phyloP scores from a whole-genome alignment of 2,797 vertebrate species.

The Amblyopsis hoosieri region DNA sequence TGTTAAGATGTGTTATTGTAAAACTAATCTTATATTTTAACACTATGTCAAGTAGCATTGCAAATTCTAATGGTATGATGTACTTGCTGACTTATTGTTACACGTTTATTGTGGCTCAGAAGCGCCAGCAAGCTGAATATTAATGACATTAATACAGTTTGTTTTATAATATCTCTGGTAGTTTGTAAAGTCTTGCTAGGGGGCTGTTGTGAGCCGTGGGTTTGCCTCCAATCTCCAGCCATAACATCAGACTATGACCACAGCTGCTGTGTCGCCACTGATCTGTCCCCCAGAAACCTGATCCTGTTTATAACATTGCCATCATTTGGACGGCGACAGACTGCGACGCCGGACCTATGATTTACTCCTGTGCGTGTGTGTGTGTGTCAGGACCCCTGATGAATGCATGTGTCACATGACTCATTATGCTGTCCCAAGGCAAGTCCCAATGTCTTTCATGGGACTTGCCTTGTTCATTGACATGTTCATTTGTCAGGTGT shows the following conservation, averaged over 20 bases:
- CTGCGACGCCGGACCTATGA: conserved; percentile 66
- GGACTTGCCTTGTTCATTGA: too few species aligned
- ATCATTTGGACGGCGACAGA: conserved; percentile 69
- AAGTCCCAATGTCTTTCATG: too few species aligned
- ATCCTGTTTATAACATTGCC: conserved; percentile 64
- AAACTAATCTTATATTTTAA: too few species aligned
- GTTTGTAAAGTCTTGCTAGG: conserved; percentile 10
- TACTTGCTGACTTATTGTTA: background rate
- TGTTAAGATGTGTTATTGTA: background rate
- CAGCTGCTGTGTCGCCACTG: conserved; percentile 65
- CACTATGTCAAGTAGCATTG: too few species aligned
- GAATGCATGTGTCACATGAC: conserved; percentile 40
- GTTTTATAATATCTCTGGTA: conserved; percentile 5
- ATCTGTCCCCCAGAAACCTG: conserved; percentile 68
- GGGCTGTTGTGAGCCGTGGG: conserved; percentile 42
- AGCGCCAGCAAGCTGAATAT: conserved; percentile 15
- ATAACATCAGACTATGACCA: conserved; percentile 68
- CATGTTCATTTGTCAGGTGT: too few species aligned
- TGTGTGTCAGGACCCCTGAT: conserved; percentile 46
- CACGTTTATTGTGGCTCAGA: conserved; percentile 1
- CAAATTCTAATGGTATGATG: background rate
- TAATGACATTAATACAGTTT: background rate
- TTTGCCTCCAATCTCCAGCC: conserved; percentile 51
- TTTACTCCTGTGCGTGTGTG: conserved; percentile 60
- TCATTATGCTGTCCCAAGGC: too few species aligned